A percentile compares a stretch with the other conserved stretches of the same genome.
These are phyloP conservation scores for Ctenicera cuprea DNA, from an alignment of 2,888 invertebrate species.

Conservation along the genomic window DNA sequence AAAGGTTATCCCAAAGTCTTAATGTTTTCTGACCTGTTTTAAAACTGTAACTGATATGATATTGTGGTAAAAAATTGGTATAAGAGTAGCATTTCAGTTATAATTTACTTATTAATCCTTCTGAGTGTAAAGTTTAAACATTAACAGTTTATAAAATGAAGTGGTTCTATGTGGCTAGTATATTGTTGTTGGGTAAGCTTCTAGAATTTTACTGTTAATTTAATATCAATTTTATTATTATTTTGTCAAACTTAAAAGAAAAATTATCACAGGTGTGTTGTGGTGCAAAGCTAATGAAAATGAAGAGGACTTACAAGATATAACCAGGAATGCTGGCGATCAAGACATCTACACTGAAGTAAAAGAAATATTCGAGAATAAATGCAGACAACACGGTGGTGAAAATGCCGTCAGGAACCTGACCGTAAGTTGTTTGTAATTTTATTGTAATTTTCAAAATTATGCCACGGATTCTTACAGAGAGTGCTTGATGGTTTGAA, in stretches of 20 bases:
- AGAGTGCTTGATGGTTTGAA: not conserved
- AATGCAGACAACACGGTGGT: not conserved
- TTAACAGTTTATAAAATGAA: slow-evolving; percentile 7
- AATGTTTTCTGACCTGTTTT: too few relatives aligned
- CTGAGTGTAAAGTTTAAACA: too few relatives aligned
- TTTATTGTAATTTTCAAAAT: not conserved
- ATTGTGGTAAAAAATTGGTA: too few relatives aligned
- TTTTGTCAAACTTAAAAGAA: too few relatives aligned
- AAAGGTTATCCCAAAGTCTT: too few relatives aligned
- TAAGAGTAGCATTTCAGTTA: too few relatives aligned
- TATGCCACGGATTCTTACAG: slow-evolving; percentile 12
- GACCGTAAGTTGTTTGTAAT: not conserved
- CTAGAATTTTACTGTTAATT: not conserved
- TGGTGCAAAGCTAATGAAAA: not conserved
- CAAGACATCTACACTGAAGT: not conserved
- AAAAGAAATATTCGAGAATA: slow-evolving; percentile 1
- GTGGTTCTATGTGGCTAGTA: not conserved
- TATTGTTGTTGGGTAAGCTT: slow-evolving; percentile 13
- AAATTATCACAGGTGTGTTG: not conserved
- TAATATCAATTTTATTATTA: not conserved
- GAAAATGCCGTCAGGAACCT: not conserved
- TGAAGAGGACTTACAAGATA: slow-evolving; percentile 1
- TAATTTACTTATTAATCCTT: too few relatives aligned
- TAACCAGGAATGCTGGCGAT: not conserved
- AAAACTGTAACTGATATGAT: too few relatives aligned